Evolutionary conservation across 2,113 vertebrate genomes (phyloP), one percentile per base, ranked within the genome.

Genomic region (Himantopus leucocephalus): DNA sequence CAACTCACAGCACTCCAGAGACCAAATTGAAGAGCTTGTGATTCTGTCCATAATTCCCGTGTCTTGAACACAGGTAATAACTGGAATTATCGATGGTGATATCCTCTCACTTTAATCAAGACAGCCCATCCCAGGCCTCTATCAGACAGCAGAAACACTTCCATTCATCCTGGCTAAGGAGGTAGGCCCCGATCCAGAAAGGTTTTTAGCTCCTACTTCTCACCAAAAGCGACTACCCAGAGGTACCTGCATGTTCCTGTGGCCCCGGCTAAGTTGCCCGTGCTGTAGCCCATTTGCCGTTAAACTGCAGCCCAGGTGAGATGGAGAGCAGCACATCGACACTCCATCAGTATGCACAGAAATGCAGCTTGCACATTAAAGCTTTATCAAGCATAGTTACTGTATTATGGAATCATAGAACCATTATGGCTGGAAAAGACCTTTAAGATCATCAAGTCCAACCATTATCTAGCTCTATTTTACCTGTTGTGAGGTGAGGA

Each of bases 201-300:
- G 35, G 6, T 8, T 77, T 87, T 77, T 47, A 56, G 24, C 19
- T 64, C n/a, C 30, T 66, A 32, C 20, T 6, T 29, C 53, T 88
- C 37, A 64, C 19, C 45, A 74, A 71, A 85, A 68, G 3, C 34
- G 73, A 50, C 5, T 8, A 19, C 14, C 9, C 13, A 0, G 16
- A 32, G 19, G 59, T 34, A 50, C 16, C 18, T 34, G 24, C 12
- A 24, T 14, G 55, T 3, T 43, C 53, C 34, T 8, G 0, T 15
- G 12, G 15, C 18, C 35, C 8, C 2, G 5, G 37, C 34, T 14
- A 30, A 26, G 26, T 48, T 8, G 6, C 7, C 10, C 1, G 0
- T 12, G 12, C 9, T 2, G 6, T 4, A 63, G 47, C 50, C 37
- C 14, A 2, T 50, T 66, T 79, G 30, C 66, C 74, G n/a, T 77